phyloP scores from a whole-genome alignment of 2,888 invertebrate genomes.

The Pristionchus entomophagus region DNA sequence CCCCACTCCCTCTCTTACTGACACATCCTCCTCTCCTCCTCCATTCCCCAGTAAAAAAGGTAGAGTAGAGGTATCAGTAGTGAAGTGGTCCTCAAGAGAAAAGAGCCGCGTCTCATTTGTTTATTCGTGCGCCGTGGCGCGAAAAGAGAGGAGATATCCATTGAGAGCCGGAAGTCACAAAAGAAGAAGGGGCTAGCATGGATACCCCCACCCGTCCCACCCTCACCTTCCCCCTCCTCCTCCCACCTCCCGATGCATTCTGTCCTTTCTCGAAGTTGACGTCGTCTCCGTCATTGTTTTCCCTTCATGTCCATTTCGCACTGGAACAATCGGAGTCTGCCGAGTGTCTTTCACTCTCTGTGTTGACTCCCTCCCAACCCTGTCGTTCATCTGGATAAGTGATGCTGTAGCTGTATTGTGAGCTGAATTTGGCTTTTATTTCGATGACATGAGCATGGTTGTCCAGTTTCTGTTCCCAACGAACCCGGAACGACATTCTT shows the following conservation, averaged over 20 bases:
- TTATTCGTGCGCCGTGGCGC: neutral
- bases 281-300: neutral
- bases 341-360: too few species aligned
- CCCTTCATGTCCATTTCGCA: neutral
- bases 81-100: conserved; percentile 28
- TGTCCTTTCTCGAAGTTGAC: neutral
- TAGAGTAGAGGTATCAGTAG: neutral
- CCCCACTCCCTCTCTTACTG: too few species aligned
- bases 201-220: neutral
- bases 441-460: too few species aligned
- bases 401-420: too few species aligned
- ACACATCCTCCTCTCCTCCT: too few species aligned
- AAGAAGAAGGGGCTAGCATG: neutral
- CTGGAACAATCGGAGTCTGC: neutral
- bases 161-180: conserved; percentile 41
- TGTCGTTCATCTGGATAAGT: too few species aligned
- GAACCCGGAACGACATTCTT: too few species aligned
- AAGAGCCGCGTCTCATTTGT: conserved; percentile 15
- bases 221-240: neutral
- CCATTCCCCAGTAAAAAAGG: too few species aligned
- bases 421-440: too few species aligned
- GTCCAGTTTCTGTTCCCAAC: too few species aligned
- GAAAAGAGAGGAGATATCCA: neutral
- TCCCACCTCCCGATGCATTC: neutral
- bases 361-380: too few species aligned